phyloP scores from a whole-genome alignment of 2,113 vertebrate species.

The Aphyosemion australe region DNA sequence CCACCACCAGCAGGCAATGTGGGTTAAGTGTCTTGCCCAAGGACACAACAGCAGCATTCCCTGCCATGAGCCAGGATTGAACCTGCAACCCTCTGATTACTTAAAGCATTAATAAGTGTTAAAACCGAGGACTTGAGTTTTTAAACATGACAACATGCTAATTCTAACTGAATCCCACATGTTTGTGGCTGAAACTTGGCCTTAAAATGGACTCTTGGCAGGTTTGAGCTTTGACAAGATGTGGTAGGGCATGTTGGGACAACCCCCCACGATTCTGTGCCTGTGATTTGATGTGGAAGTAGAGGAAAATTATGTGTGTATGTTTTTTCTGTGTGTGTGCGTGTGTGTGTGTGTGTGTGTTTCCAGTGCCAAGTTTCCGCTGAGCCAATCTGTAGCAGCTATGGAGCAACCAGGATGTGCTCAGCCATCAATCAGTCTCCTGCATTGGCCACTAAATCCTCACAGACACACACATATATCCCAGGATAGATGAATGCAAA shows the following conservation, averaged over 20 bases:
- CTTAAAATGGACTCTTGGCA: slow-evolving; percentile 54
- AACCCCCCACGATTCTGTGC: slow-evolving; percentile 49
- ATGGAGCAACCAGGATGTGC: slow-evolving; percentile 60
- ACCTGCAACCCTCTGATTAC: too few relatives aligned
- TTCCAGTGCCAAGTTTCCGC: slow-evolving; percentile 61
- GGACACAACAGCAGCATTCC: too few relatives aligned
- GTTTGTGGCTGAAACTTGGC: slow-evolving; percentile 48
- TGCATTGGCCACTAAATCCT: slow-evolving; percentile 48
- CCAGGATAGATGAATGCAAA: slow-evolving; percentile 9
- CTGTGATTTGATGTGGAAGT: slow-evolving; percentile 29
- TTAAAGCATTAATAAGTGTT: neutral
- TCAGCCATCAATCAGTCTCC: slow-evolving; percentile 68
- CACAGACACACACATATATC: slow-evolving; percentile 20
- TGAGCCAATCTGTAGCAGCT: slow-evolving; percentile 72
- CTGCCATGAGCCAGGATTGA: too few relatives aligned
- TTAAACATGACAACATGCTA: slow-evolving; percentile 22
- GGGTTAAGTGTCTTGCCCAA: too few relatives aligned
- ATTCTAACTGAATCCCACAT: slow-evolving; percentile 39
- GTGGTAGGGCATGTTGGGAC: slow-evolving; percentile 56
- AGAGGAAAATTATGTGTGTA: slow-evolving; percentile 23
- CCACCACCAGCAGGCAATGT: too few relatives aligned
- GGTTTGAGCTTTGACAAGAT: slow-evolving; percentile 44
- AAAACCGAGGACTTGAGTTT: neutral
- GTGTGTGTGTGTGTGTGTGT: slow-evolving; percentile 18
- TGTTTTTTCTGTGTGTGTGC: slow-evolving; percentile 5